These are phyloP conservation scores for Sinelater perroti DNA, from an alignment of 2,888 invertebrate genomes.

Conservation along the genomic window DNA sequence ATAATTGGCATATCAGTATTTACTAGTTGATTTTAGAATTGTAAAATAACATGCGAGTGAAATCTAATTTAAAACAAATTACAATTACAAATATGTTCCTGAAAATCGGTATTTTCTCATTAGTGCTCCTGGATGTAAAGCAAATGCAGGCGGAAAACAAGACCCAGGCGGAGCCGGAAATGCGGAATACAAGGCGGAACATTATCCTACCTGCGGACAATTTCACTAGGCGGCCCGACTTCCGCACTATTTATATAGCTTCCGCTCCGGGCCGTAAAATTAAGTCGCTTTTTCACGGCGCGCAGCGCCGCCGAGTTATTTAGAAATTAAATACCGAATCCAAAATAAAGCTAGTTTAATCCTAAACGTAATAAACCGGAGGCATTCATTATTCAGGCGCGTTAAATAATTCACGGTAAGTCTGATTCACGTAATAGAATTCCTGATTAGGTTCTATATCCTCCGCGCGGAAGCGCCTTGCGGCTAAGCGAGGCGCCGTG, in stretches of 20 bases:
- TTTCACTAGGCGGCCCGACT: slow-evolving; percentile 6
- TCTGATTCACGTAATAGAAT: slow-evolving; percentile 55
- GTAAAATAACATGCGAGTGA: no score
- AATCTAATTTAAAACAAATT: no score
- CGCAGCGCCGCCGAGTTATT: slow-evolving; percentile 24
- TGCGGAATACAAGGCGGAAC: background rate
- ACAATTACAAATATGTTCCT: no score
- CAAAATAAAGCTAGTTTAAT: slow-evolving; percentile 48
- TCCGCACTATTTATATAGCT: slow-evolving; percentile 16
- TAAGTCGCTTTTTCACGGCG: slow-evolving; percentile 28
- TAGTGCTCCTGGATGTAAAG: no score
- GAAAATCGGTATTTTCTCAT: no score
- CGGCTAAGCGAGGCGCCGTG: slow-evolving; percentile 17
- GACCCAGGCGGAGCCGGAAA: slow-evolving; percentile 1
- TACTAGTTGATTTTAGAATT: no score
- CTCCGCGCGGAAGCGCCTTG: slow-evolving; percentile 40
- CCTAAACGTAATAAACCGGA: slow-evolving; percentile 48
- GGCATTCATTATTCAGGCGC: slow-evolving; percentile 48
- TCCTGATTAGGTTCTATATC: slow-evolving; percentile 51
- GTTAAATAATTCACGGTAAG: slow-evolving; percentile 50
- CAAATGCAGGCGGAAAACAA: no score
- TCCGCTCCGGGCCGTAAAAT: slow-evolving; percentile 22
- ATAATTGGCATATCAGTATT: no score
- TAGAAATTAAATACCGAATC: slow-evolving; percentile 44
- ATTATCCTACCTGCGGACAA: slow-evolving; percentile 18